A percentile compares a stretch with the other conserved stretches of the same genome.
phyloP scores from a whole-genome alignment of 1,140 invertebrate genomes.

The Dufourea novaeangliae region DNA sequence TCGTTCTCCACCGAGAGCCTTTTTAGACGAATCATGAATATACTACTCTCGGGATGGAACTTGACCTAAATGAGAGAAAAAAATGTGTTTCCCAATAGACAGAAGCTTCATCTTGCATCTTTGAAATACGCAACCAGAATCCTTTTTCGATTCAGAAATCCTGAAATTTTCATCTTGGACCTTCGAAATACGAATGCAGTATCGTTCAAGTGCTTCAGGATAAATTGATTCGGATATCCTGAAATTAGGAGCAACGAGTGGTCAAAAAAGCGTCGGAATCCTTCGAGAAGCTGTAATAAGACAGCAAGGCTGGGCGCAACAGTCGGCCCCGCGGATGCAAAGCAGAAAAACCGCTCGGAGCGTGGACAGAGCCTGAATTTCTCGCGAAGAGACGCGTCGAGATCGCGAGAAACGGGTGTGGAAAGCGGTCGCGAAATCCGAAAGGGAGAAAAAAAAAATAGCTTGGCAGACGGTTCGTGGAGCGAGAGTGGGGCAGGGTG shows the following conservation, averaged over 20 bases:
- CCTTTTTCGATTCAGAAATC: not conserved
- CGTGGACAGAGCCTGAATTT: too few species aligned
- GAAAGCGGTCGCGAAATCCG: too few species aligned
- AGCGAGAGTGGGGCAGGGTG: slow-evolving; percentile 14
- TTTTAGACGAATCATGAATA: not conserved
- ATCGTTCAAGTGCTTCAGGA: too few species aligned
- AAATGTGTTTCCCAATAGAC: not conserved
- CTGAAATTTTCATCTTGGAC: too few species aligned
- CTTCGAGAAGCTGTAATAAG: too few species aligned
- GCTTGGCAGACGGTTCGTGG: slow-evolving; percentile 11
- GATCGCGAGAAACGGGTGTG: too few species aligned
- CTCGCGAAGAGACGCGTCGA: too few species aligned
- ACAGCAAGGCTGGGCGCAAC: too few species aligned
- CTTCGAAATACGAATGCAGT: too few species aligned
- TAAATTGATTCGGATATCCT: not conserved
- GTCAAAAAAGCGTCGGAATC: not conserved
- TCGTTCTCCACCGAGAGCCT: not conserved
- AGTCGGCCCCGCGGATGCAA: too few species aligned
- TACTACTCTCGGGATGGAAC: not conserved
- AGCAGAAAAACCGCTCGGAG: too few species aligned
- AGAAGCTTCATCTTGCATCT: not conserved
- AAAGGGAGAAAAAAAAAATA: not conserved
- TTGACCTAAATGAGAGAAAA: not conserved
- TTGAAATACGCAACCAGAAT: too few species aligned
- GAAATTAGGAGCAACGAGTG: not conserved